Base-by-base conservation (phyloP, 2,888 invertebrate species). In the Tubiluchus corallicola region DNA sequence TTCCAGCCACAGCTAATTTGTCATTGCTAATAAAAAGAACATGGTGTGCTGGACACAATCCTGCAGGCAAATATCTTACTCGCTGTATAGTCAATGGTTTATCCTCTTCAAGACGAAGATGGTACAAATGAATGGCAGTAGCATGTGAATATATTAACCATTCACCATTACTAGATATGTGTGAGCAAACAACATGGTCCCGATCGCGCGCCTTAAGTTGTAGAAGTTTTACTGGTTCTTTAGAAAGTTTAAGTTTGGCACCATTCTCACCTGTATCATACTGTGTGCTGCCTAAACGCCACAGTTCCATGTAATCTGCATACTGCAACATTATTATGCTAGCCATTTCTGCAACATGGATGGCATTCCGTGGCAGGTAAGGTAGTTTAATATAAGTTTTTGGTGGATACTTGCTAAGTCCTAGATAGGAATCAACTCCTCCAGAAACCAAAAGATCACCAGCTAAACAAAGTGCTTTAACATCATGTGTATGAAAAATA, bases 401-500 rank as follows among this genome's bases (percentile, higher is more conserved):
- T n/a, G n/a, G n/a, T n/a, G n/a, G n/a, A n/a, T 29, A 18, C 16
- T 48, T 47, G 42, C 40, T 47, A 20, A 48, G 41, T 17, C n/a
- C n/a, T n/a, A 84, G 64, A 55, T 82, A 78, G 1, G 82, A 80
- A 63, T 83, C 83, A 29, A 77, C 69, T 16, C 84, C 62, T 47
- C 77, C 82, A 1, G 87, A 84, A 53, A 80, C 73, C 16, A 88
- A 66, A 56, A 72, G 74, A 3, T 74, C 70, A 5, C 71, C 73
- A 42, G 72, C 68, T 37, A 77, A 67, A 2, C 74, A 68, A 42
- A 90, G 63, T 1, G 77, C 73, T 54, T 79, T 74, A 1, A 92
- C 83, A 66, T 88, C 88, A 61, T 92, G 85, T 41, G 77, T 76
- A 62, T 92, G 90, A 42, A 82, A 74, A 55, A 74, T 72, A 47